These are phyloP conservation scores for Melieria omissa DNA, from an alignment of 2,888 invertebrate genomes.

Conservation along the genomic window DNA sequence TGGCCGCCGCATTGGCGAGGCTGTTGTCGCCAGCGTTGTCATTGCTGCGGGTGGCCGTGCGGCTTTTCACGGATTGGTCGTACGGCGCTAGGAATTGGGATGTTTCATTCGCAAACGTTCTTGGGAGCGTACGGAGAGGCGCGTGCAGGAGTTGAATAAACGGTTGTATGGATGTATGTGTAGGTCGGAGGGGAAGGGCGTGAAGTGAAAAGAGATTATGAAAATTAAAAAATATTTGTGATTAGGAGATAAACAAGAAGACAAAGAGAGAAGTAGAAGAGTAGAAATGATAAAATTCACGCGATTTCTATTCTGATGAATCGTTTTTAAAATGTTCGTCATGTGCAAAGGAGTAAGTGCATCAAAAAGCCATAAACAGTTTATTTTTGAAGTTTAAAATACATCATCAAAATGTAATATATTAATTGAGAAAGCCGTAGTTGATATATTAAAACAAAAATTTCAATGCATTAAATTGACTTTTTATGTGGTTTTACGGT, in stretches of 20 bases:
- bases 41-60: constrained; percentile 45
- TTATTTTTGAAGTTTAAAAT: not conserved
- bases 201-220: constrained; percentile 26
- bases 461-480: not conserved
- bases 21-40: constrained; percentile 39
- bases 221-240: constrained; percentile 26
- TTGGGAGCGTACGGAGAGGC: constrained; percentile 53
- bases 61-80: constrained; percentile 74
- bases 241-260: not conserved
- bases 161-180: constrained; percentile 7
- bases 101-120: constrained; percentile 79
- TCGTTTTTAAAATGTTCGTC: not conserved
- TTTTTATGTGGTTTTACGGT: no score
- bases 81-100: constrained; percentile 80
- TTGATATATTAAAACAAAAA: not conserved
- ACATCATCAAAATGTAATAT: not conserved
- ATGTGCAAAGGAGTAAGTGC: not conserved
- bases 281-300: constrained; percentile 15
- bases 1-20: constrained; percentile 36
- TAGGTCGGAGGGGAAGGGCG: constrained; percentile 18
- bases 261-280: constrained; percentile 16
- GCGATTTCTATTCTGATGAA: not conserved
- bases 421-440: not conserved
- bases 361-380: constrained; percentile 1
- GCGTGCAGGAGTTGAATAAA: not conserved